These are phyloP conservation scores for Leptinotarsa lineolata DNA, from an alignment of 1,140 invertebrate species.

Conservation along the genomic window DNA sequence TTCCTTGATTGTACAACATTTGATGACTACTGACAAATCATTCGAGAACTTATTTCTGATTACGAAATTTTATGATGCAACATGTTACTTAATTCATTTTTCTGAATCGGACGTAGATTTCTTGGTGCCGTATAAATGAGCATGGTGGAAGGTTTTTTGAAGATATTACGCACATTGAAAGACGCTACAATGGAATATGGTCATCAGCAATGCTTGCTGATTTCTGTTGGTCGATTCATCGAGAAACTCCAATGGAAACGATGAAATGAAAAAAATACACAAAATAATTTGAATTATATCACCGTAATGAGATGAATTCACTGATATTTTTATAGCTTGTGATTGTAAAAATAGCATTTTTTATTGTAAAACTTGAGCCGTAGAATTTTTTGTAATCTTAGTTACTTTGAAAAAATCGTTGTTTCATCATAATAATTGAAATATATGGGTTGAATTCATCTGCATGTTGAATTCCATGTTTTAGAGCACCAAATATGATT, in stretches of 20 bases:
- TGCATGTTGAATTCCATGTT: too few species aligned
- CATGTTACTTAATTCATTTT: slow-evolving; percentile 35
- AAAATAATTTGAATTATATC: background rate
- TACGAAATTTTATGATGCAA: slow-evolving; percentile 40
- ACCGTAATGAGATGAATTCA: background rate
- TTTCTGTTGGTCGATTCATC: slow-evolving; percentile 33
- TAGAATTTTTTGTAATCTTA: too few species aligned
- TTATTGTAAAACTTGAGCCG: too few species aligned
- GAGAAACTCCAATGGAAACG: background rate
- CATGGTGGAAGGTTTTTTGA: slow-evolving; percentile 54
- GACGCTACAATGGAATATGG: slow-evolving; percentile 45
- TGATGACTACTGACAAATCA: slow-evolving; percentile 40
- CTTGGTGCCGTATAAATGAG: slow-evolving; percentile 48
- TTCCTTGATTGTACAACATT: too few species aligned
- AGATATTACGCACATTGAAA: slow-evolving; percentile 47
- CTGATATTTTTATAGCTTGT: too few species aligned
- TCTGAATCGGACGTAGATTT: slow-evolving; percentile 50
- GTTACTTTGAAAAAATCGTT: too few species aligned
- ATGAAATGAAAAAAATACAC: slow-evolving; percentile 1
- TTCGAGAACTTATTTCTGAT: slow-evolving; percentile 36
- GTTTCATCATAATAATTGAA: too few species aligned
- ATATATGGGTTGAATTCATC: too few species aligned
- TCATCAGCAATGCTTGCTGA: slow-evolving; percentile 43
- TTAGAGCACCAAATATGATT: too few species aligned
- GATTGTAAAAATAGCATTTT: too few species aligned